Conservation (phyloP, 2,797 vertebrate genomes). For the Rhinatrema bivittatum region DNA sequence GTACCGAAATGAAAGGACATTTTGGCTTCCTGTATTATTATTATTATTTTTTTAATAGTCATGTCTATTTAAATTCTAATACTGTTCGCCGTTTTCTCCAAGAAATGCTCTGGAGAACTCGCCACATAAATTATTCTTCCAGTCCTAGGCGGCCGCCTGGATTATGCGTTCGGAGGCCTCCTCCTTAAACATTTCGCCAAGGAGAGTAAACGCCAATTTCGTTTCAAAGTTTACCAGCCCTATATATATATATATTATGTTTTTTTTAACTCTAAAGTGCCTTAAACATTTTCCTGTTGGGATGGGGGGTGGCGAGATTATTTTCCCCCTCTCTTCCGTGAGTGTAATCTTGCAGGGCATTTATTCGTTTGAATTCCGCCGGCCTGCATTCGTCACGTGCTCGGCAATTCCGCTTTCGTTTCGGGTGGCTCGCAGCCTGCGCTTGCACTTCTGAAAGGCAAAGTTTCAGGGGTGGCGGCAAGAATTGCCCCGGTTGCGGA, state of each 20-base stretch:
- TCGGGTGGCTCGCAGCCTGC: no score
- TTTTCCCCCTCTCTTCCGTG: no score
- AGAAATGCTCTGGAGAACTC: slow-evolving; percentile 42
- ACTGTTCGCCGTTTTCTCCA: slow-evolving; percentile 33
- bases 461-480: no score
- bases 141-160: slow-evolving; percentile 20
- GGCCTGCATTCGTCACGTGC: no score
- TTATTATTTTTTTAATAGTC: slow-evolving; percentile 47
- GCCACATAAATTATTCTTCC: slow-evolving; percentile 45
- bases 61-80: slow-evolving; percentile 48
- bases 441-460: no score
- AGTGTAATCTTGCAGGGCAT: no score
- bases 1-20: slow-evolving; percentile 3
- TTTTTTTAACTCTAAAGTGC: neutral
- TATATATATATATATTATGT: no score
- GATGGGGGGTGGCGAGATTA: no score
- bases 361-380: no score
- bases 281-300: no score
- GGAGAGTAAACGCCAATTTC: neutral
- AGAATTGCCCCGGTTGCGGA: no score
- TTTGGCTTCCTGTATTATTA: slow-evolving; percentile 22
- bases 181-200: neutral
- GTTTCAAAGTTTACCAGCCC: neutral
- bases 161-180: slow-evolving; percentile 20
- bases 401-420: no score